These are phyloP conservation scores for Eristalis tenax DNA, from an alignment of 2,888 invertebrate species.

Conservation along the genomic window DNA sequence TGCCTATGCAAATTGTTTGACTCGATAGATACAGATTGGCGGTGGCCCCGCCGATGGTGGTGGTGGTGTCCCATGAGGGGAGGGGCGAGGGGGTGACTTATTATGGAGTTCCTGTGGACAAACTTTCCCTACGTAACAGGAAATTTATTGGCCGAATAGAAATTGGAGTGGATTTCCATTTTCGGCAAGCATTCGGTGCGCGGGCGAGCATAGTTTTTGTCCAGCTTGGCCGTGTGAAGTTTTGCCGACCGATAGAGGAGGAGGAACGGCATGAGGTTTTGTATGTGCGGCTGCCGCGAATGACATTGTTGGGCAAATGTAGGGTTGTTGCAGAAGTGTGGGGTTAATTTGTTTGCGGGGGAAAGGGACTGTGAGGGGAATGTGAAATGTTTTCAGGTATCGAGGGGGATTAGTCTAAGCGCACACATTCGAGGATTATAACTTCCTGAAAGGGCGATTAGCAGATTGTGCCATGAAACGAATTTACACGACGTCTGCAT, in stretches of 20 bases:
- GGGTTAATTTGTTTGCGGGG: not conserved
- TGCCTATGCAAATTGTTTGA: slow-evolving; percentile 67
- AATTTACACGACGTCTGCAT: not conserved
- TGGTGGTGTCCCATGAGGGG: not conserved
- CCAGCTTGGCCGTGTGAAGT: slow-evolving; percentile 35
- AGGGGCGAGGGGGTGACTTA: slow-evolving; percentile 19
- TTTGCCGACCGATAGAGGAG: slow-evolving; percentile 34
- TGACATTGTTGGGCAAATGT: not conserved
- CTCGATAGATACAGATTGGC: slow-evolving; percentile 28
- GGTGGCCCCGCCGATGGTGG: not conserved
- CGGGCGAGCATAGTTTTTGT: slow-evolving; percentile 38
- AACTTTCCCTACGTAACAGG: slow-evolving; percentile 65
- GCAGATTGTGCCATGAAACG: not conserved
- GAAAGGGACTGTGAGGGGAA: not conserved
- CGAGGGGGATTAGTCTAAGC: not conserved
- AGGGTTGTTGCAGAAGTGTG: not conserved
- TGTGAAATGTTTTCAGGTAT: not conserved
- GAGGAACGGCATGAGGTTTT: not conserved
- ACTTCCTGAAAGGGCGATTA: not conserved
- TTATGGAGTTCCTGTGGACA: slow-evolving; percentile 59
- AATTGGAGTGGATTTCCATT: slow-evolving; percentile 70
- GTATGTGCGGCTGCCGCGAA: not conserved
- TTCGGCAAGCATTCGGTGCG: slow-evolving; percentile 26
- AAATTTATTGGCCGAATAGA: slow-evolving; percentile 69
- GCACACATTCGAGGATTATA: not conserved